Conservation (phyloP, 2,888 invertebrate species). For the Meghimatium bilineatum region DNA sequence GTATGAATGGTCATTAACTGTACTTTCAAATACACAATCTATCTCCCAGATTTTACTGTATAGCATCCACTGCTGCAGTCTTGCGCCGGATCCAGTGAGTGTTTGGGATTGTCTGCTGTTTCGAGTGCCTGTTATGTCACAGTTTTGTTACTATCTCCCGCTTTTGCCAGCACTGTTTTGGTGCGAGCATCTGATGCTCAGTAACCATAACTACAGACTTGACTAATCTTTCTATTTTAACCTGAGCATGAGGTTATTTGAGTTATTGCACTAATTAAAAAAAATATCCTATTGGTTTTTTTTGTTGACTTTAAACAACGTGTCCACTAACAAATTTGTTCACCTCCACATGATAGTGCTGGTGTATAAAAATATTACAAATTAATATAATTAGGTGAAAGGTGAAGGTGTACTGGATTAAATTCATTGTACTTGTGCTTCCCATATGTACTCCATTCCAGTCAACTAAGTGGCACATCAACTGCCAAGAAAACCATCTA, state of each 20-base stretch:
- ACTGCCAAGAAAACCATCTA: too few species aligned
- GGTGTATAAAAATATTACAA: too few species aligned
- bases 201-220: not conserved
- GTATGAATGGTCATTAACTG: not conserved
- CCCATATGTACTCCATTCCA: too few species aligned
- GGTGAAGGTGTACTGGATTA: too few species aligned
- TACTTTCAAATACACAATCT: not conserved
- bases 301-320: not conserved
- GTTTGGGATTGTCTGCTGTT: conserved; percentile 29
- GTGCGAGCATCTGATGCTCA: not conserved
- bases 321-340: too few species aligned
- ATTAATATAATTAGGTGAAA: too few species aligned
- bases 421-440: too few species aligned
- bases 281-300: not conserved
- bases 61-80: conserved; percentile 70
- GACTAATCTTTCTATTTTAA: not conserved
- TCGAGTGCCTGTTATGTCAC: not conserved
- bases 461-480: too few species aligned
- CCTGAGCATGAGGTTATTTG: not conserved
- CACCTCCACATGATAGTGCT: too few species aligned
- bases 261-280: not conserved
- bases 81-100: conserved; percentile 75
- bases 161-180: not conserved
- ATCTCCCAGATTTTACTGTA: conserved; percentile 70
- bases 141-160: not conserved